Percentiles rank a stretch among this genome's conserved stretches.
Evolutionary conservation across 2,113 vertebrate genomes (phyloP).

Genomic region (Ivindomyrus marchei): DNA sequence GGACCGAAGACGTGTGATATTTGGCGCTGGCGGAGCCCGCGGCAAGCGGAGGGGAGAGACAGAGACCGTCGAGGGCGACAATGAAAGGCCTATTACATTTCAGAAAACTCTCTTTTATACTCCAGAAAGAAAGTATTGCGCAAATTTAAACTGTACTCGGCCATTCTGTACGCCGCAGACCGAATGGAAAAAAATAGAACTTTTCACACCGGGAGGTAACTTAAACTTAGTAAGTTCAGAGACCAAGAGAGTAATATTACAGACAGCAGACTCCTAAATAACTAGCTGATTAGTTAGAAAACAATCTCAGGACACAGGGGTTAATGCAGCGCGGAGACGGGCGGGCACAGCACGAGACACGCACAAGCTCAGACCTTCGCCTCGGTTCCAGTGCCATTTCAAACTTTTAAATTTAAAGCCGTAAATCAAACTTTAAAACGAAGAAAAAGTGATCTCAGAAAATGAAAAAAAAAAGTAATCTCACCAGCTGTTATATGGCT

Average conservation of each 20-base stretch:
- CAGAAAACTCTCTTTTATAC: constrained; percentile 2
- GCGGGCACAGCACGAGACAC: background rate
- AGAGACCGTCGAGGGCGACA: background rate
- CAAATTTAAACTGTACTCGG: background rate
- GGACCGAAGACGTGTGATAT: background rate
- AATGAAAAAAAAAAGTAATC: background rate
- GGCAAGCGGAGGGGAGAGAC: background rate
- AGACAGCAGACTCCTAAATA: background rate
- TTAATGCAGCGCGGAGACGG: background rate
- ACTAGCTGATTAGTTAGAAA: background rate
- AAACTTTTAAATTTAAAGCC: background rate
- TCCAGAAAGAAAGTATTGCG: background rate
- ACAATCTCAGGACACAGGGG: background rate
- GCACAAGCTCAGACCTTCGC: background rate
- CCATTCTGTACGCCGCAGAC: background rate
- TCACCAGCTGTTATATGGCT: background rate
- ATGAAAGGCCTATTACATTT: background rate
- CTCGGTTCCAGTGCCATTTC: background rate
- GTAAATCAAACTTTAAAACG: constrained; percentile 13
- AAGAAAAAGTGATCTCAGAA: background rate
- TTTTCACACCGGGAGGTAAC: background rate
- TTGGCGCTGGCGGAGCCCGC: background rate
- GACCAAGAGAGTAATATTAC: background rate
- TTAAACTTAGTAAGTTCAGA: background rate
- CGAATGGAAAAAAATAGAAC: background rate